Conservation (phyloP, 23 tunicate genomes). For the Trididemnum miniatum region DNA sequence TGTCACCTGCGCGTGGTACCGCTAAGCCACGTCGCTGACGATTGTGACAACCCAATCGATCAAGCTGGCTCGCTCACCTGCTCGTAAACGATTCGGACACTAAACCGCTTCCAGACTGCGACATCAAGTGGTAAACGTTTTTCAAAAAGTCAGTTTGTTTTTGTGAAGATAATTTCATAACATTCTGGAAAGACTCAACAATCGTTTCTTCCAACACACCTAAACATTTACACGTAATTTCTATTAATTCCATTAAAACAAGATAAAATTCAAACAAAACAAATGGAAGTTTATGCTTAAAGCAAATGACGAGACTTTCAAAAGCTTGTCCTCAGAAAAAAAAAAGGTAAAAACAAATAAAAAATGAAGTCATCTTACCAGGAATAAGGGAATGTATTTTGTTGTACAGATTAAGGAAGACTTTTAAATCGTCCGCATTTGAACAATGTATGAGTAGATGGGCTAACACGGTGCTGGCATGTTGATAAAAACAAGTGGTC, state of each 20-base stretch:
- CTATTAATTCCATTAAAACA: no score
- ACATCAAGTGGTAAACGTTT: conserved; percentile 29
- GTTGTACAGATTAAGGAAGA: conserved; percentile 49
- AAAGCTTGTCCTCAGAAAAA: no score
- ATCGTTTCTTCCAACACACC: conserved; percentile 1
- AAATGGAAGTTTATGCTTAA: no score
- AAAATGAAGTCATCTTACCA: no score
- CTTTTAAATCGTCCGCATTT: conserved; percentile 18
- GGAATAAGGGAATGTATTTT: conserved; percentile 35
- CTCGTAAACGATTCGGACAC: conserved; percentile 20
- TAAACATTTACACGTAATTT: no score
- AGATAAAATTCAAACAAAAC: no score
- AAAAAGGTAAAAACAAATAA: no score
- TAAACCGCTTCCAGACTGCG: conserved; percentile 27
- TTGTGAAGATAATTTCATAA: background rate
- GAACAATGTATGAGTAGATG: conserved; percentile 32
- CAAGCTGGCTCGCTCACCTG: no score
- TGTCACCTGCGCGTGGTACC: no score
- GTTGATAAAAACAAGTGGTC: conserved; percentile 23
- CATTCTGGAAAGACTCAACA: background rate
- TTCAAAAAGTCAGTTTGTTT: background rate
- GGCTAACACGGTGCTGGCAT: conserved; percentile 20
- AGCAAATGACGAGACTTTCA: no score
- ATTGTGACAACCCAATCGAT: no score
- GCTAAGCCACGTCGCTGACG: no score